Evolutionary conservation across 2,797 vertebrate species (phyloP), one percentile per base, ranked within the genome.

Genomic region (Coreius guichenoti): DNA sequence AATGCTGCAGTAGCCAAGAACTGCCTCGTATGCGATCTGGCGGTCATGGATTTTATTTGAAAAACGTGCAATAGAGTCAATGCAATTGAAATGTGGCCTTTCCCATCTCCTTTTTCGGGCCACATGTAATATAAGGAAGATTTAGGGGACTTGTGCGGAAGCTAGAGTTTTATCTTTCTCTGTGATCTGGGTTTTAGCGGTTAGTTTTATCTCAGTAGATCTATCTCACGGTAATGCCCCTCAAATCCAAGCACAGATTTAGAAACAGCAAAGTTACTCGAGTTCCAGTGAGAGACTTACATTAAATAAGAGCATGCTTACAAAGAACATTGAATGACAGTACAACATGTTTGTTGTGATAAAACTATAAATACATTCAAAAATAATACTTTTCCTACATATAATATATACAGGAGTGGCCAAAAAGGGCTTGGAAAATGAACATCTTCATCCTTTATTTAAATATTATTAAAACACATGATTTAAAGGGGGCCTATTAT

Each of bases 131-230:
- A 85, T 80, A 93, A 93, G 90, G 90, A 92, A 94, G 93, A 93
- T 95, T 95, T 89, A 85, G 80, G 86, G 86, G 83, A 87, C 87
- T 91, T 86, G 61, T 89, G 21, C 3, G 39, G 56, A 33, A 74
- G 69, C 78, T 86, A 85, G 43, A 84, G 85, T 90, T 88, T 93
- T 87, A 85, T 90, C 89, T 86, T 90, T 63, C 36, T 90, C 82
- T 49, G 75, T 82, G 78, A 61, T 91, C 87, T 43, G 17, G 84
- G 88, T 88, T 89, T 93, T 91, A 87, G 91, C 91, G 86, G 90
- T 54, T 54, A 68, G 26, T 81, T 86, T 31, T 91, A 92, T 93
- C 92, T 93, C 90, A 87, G 91, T 89, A 90, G 84, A 93, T 92
- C 88, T 90, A 90, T 92, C 87, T 91, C 87, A 68, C n/a, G 33